Conservation (phyloP, 2,888 invertebrate species). For the Megalurothrips usitatus region DNA sequence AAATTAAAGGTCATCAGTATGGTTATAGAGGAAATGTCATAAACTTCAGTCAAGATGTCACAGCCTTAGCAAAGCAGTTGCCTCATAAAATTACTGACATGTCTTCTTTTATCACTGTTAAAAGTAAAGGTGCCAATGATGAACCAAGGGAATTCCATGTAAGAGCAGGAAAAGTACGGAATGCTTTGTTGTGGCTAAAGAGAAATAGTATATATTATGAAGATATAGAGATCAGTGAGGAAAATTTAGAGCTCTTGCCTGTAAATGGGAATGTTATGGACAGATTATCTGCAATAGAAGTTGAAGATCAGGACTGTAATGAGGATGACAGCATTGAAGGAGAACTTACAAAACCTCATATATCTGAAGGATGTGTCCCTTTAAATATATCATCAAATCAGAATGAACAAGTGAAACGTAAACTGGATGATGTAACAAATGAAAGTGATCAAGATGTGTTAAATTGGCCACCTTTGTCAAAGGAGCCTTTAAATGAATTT, state of each 20-base stretch:
- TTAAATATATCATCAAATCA: neutral
- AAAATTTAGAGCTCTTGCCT: conserved; percentile 11
- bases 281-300: neutral
- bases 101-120: neutral
- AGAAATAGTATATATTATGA: conserved; percentile 27
- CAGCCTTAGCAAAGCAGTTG: conserved; percentile 28
- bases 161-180: neutral
- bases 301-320: neutral
- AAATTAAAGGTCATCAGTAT: conserved; percentile 32
- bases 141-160: neutral
- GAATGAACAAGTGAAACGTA: neutral
- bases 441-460: neutral
- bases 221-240: conserved; percentile 20
- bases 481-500: conserved; percentile 32
- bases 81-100: conserved; percentile 18
- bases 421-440: neutral
- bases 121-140: neutral
- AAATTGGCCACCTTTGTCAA: conserved; percentile 1
- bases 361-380: neutral
- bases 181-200: neutral
- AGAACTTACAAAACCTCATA: neutral
- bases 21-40: conserved; percentile 32
- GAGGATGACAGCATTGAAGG: neutral
- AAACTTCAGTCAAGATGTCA: conserved; percentile 32
- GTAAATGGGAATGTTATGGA: conserved; percentile 28